These are phyloP conservation scores for Galagoides demidoff DNA, from an alignment of 2,797 vertebrate species.

Conservation along the genomic window DNA sequence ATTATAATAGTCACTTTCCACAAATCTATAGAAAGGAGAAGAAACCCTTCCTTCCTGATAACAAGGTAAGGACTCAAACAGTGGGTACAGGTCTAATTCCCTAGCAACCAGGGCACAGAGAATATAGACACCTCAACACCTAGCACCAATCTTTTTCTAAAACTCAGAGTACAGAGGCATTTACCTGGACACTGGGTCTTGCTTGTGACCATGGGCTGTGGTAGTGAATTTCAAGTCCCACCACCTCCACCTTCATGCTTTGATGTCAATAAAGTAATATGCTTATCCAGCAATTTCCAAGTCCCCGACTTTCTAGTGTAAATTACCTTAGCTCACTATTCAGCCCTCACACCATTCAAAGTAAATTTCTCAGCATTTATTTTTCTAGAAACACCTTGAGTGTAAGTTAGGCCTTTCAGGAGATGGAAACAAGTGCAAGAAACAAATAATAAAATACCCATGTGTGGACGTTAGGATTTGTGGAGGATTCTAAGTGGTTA, in stretches of 20 bases:
- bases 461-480: not conserved
- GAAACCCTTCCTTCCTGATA: not conserved
- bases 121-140: not conserved
- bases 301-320: not conserved
- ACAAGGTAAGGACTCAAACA: not conserved
- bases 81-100: not conserved
- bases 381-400: slow-evolving; percentile 9
- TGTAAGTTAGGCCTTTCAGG: slow-evolving; percentile 10
- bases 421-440: not conserved
- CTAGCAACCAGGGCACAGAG: not conserved
- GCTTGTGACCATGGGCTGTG: not conserved
- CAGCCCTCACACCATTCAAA: not conserved
- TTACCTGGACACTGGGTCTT: not conserved
- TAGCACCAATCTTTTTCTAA: not conserved
- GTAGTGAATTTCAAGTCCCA: not conserved
- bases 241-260: not conserved
- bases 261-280: not conserved
- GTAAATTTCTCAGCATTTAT: not conserved
- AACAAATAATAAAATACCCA: slow-evolving; percentile 11
- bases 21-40: not conserved
- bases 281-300: not conserved
- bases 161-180: not conserved
- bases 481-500: slow-evolving; percentile 4
- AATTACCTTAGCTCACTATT: not conserved
- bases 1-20: not conserved